Conservation (phyloP, 2,113 vertebrate genomes). For the Oenanthe oenanthe region DNA sequence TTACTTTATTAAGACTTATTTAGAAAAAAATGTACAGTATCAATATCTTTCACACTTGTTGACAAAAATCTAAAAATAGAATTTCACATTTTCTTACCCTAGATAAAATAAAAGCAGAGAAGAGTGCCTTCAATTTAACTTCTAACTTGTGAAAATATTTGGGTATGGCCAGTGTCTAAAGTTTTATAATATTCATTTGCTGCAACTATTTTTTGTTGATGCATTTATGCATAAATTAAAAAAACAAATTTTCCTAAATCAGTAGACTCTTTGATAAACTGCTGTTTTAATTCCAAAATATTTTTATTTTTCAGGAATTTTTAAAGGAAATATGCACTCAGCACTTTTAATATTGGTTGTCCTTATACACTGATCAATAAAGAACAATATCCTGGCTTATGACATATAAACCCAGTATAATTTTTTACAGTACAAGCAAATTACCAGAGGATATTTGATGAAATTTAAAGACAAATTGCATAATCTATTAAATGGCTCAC, state of each 20-base stretch:
- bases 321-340: not conserved
- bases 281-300: not conserved
- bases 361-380: not conserved
- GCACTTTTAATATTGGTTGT: not conserved
- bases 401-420: not conserved
- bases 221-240: not conserved
- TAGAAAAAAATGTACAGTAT: not conserved
- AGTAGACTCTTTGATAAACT: not conserved
- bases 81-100: not conserved
- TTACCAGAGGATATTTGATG: not conserved
- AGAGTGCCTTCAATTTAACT: not conserved
- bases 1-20: not conserved
- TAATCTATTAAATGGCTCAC: not conserved
- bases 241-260: not conserved
- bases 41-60: not conserved
- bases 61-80: not conserved
- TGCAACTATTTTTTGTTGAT: not conserved
- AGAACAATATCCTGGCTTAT: not conserved
- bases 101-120: not conserved
- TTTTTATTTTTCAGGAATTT: not conserved
- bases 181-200: not conserved
- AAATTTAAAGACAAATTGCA: not conserved
- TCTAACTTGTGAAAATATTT: not conserved
- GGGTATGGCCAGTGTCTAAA: not conserved
- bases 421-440: not conserved